Base-by-base conservation (phyloP, 2,888 invertebrate genomes). In the Agonopterix alstromeriana region DNA sequence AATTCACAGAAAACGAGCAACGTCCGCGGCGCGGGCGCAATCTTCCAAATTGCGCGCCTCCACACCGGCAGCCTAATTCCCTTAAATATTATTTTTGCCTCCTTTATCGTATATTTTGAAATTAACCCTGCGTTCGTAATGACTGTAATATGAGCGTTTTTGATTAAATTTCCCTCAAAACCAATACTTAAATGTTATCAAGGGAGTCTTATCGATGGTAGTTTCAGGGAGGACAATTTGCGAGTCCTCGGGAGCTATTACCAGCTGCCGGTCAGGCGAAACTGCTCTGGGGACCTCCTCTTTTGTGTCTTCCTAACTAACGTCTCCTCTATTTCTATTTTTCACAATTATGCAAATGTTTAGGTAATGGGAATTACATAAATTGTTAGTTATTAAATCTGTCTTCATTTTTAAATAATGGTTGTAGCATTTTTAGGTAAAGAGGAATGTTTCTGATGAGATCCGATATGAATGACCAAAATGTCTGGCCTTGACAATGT, bases 111-210 rank as follows among this genome's bases (percentile, higher is more conserved):
- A 84, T 81, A 85, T 83, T 85, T 86, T 83, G 73, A 81, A 84
- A 86, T 85, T 83, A 84, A 80, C 79, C 76, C 70, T 60, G 55
- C 59, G 63, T 64, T 50, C 50, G 67, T 84, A 85, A 87, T 86
- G 64, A 85, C 83, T 79, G 77, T 85, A 71, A 86, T 86, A 77
- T 65, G 61, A 50, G 61, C 50, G 62, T 68, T 82, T 83, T 83
- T 83, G 85, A 88, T 88, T 85, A 86, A 87, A 84, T 73, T 79
- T 27, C 68, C 60, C 56, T 68, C 77, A 85, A 87, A 88, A 84
- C 84, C 83, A 88, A 87, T 85, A 86, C 80, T 87, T 87, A 87
- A 70, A 69, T 60, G 73, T 79, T 82, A 84, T 84, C 80, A 78
- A 74, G 63, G 56, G 67, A 51, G 59, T 54, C 61, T 74, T 77